phyloP scores from a whole-genome alignment of 2,888 invertebrate species.

The Lypha dubia region DNA sequence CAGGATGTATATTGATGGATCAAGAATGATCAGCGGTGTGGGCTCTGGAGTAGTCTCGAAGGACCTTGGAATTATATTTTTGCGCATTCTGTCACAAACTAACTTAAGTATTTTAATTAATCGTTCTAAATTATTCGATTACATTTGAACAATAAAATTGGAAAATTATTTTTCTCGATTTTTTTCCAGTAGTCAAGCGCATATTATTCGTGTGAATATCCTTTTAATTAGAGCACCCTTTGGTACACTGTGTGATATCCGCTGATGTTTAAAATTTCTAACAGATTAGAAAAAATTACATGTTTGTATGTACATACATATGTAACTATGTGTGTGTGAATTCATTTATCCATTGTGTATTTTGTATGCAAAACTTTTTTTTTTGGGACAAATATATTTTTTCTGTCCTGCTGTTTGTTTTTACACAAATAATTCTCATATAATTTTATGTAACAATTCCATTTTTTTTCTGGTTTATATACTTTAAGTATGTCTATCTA shows the following conservation, averaged over 20 bases:
- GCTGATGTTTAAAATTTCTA: background rate
- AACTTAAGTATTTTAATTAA: too few relatives aligned
- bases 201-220: too few relatives aligned
- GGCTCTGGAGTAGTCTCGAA: too few relatives aligned
- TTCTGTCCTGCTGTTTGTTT: conserved; percentile 51
- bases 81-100: too few relatives aligned
- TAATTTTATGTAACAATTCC: conserved; percentile 20
- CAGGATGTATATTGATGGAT: too few relatives aligned
- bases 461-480: background rate
- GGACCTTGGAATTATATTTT: too few relatives aligned
- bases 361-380: background rate
- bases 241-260: background rate
- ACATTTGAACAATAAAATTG: too few relatives aligned
- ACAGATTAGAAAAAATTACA: background rate
- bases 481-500: too few relatives aligned
- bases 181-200: too few relatives aligned
- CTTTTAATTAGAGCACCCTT: background rate
- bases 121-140: too few relatives aligned
- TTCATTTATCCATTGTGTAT: background rate
- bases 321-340: background rate
- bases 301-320: background rate
- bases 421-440: conserved; percentile 35
- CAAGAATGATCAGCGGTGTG: too few relatives aligned
- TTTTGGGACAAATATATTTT: background rate
- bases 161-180: too few relatives aligned